Evolutionary conservation across 2,888 invertebrate species (phyloP).

Genomic region (Seira ritae): DNA sequence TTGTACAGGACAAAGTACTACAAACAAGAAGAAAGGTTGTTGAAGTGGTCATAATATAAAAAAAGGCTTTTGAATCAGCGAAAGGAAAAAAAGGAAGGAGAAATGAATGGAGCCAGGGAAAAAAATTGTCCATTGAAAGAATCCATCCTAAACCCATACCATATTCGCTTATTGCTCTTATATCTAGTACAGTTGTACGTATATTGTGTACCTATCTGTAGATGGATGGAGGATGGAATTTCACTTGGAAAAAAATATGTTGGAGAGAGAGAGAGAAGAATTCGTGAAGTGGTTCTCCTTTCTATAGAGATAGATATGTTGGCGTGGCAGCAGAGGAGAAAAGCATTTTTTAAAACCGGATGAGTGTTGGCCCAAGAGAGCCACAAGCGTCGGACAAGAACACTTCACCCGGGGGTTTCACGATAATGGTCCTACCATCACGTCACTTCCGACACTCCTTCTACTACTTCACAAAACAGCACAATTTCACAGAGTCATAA

Average conservation of each 20-base stretch:
- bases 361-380: slow-evolving; percentile 69
- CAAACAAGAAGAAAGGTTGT: slow-evolving; percentile 33
- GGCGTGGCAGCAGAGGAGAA: slow-evolving; percentile 38
- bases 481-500: slow-evolving; percentile 53
- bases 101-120: slow-evolving; percentile 3
- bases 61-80: slow-evolving; percentile 52
- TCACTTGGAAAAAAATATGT: too few relatives aligned
- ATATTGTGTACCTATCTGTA: too few relatives aligned
- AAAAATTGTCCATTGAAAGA: neutral
- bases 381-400: slow-evolving; percentile 69
- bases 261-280: neutral
- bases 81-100: slow-evolving; percentile 40
- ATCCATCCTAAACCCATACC: too few relatives aligned
- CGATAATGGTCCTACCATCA: slow-evolving; percentile 67
- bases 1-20: slow-evolving; percentile 16
- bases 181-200: too few relatives aligned
- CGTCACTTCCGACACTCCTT: slow-evolving; percentile 70
- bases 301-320: slow-evolving; percentile 38
- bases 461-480: slow-evolving; percentile 60
- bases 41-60: slow-evolving; percentile 61
- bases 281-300: neutral
- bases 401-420: slow-evolving; percentile 66
- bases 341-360: slow-evolving; percentile 55
- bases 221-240: neutral
- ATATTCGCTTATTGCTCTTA: neutral